phyloP scores from a whole-genome alignment of 2,888 invertebrate genomes.

The Empis livida region DNA sequence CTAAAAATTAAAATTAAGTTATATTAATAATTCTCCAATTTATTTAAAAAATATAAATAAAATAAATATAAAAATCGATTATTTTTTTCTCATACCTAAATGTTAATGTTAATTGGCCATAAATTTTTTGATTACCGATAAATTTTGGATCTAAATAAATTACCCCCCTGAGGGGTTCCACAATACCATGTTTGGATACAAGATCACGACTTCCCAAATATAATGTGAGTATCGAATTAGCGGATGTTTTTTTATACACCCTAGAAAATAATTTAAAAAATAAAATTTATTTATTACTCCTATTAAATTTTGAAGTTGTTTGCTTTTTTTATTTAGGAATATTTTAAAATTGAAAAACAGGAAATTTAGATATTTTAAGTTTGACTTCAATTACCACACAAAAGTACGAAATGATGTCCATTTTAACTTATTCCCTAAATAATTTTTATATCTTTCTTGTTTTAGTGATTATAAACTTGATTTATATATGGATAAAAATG shows the following conservation, averaged over 20 bases:
- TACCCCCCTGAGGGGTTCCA: conserved; percentile 75
- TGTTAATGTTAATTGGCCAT: conserved; percentile 71
- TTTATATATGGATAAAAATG: too few relatives aligned
- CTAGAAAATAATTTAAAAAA: conserved; percentile 22
- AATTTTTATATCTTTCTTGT: too few relatives aligned
- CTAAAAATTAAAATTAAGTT: conserved; percentile 28
- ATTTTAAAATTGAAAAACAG: too few relatives aligned
- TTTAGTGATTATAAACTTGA: too few relatives aligned
- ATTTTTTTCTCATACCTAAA: conserved; percentile 52
- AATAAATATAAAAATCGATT: too few relatives aligned
- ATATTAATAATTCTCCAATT: neutral
- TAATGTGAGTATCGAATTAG: conserved; percentile 65
- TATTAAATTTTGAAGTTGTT: too few relatives aligned
- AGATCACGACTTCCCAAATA: conserved; percentile 68
- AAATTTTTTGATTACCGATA: conserved; percentile 51
- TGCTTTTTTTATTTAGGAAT: too few relatives aligned
- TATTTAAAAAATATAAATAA: too few relatives aligned
- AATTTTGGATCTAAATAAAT: conserved; percentile 69
- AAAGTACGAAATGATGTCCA: too few relatives aligned
- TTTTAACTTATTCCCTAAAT: too few relatives aligned
- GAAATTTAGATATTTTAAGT: too few relatives aligned
- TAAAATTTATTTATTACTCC: neutral
- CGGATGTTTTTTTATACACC: conserved; percentile 74
- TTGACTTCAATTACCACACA: too few relatives aligned
- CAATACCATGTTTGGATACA: conserved; percentile 53